Base-by-base conservation (phyloP, 2,113 vertebrate species). In the Panthera tigris region DNA sequence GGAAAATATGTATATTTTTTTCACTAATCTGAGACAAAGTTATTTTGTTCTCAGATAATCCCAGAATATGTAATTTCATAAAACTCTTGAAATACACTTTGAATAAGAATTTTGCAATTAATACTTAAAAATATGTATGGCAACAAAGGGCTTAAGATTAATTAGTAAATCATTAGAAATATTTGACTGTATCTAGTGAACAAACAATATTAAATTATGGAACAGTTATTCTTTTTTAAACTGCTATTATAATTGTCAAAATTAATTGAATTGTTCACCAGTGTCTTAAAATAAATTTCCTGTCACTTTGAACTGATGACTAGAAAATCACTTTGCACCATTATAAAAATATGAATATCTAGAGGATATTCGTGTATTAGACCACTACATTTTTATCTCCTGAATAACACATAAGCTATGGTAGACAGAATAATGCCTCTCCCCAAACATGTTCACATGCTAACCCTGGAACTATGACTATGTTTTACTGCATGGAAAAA, bases 111-210 rank as follows among this genome's bases (percentile, higher is more conserved):
- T 50, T 13, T 7, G 29, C 88, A 29, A 4, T 57, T 27, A 91
- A 91, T 92, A 92, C 29, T 80, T 80, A 10, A 57, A 98, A 97
- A 19, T 63, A 92, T 81, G 0, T 94, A 94, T 8, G 50, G 10
- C 74, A 98, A 96, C 2, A 48, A 94, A 95, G 1, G 11, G 14
- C 6, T 81, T 90, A 63, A 4, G 89, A 48, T 73, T 41, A 1
- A 97, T 48, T 85, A 66, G 66, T 29, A 33, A 78, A 78, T 21
- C 48, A 92, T 79, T 0, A 4, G 33, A 88, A 93, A 39, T 5
- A 71, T 76, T 63, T 82, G 0, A 85, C 0, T n/a, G 48, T 48
- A 61, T 2, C 7, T 89, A 4, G 11, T 18, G 55, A 94, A 95
- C 14, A 0, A 82, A 4, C 25, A 84, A 73, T 13, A 88, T 14